Evolutionary conservation across 2,888 invertebrate genomes (phyloP), one percentile per base, ranked within the genome.

Genomic region (Coremacera marginata): DNA sequence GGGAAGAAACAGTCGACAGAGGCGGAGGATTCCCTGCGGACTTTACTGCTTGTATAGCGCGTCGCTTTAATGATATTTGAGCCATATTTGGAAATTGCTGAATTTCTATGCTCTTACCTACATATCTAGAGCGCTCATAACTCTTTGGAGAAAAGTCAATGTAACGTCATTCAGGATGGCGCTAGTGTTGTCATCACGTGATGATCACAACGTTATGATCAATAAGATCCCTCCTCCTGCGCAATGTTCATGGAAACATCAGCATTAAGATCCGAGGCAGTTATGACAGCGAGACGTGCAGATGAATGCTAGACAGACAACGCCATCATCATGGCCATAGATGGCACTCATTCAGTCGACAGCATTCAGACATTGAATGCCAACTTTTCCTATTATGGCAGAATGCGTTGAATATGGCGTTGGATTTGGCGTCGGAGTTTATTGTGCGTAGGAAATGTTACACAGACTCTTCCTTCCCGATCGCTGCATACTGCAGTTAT

Each of bases 21-120:
- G 49, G 68, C 70, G 34, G 22, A 72, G 57, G 75, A 77, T 79
- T 78, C 77, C 79, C 79, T 63, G 75, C 34, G 79, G 79, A 70
- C 67, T 44, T 60, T 70, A 65, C 70, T 70, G 78, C 77, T 77
- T 79, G 79, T 74, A 68, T 57, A 75, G 67, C 73, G 77, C 75
- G 75, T 75, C 75, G 68, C 68, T 68, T 72, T 74, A 76, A 76
- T 71, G 71, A 63, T 49, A 70, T 76, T 70, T 65, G 65, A 25
- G 16, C 76, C 76, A 63, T 76, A 76, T 76, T 76, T 71, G 71
- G 76, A 71, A 63, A 55, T 55, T 16, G 52, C 55, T 74, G 37
- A 9, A 31, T 25, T 31, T 31, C 19, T 51, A 34, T 74, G 37
- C 22, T 65, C n/a, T 5, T 52, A 44, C 44, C 44, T 60, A 27